Evolutionary conservation across 2,888 invertebrate genomes (phyloP).

Genomic region (Limnephilus marmoratus): DNA sequence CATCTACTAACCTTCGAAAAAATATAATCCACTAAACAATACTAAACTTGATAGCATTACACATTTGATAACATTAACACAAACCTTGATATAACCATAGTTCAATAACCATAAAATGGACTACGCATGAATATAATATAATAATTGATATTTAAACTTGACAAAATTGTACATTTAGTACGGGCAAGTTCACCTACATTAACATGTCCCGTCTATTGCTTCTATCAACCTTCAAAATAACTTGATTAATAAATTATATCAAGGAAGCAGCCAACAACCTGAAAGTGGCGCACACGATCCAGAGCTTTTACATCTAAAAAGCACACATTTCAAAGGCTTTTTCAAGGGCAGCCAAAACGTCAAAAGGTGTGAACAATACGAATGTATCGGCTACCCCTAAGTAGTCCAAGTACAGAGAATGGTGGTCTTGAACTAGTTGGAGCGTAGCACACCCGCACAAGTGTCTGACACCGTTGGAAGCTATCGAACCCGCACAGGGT

Average conservation of each 20-base stretch:
- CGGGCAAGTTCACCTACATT: neutral
- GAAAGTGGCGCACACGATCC: neutral
- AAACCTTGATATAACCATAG: neutral
- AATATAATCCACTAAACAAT: no score
- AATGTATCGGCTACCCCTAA: neutral
- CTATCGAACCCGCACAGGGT: slow-evolving; percentile 43
- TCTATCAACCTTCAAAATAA: neutral
- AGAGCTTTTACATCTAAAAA: neutral
- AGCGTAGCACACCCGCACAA: neutral
- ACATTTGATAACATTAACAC: neutral
- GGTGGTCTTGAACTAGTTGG: slow-evolving; percentile 48
- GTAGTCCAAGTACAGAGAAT: slow-evolving; percentile 52
- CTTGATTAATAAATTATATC: neutral
- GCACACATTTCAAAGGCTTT: neutral
- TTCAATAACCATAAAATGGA: neutral
- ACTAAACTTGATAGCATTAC: no score
- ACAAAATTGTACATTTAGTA: neutral
- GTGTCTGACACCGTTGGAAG: slow-evolving; percentile 30
- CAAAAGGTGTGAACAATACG: slow-evolving; percentile 7
- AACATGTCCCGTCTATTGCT: neutral
- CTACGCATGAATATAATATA: neutral
- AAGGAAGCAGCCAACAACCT: neutral
- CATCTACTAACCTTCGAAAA: no score
- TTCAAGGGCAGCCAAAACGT: neutral
- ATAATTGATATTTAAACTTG: neutral